Base-by-base conservation (phyloP, 1,140 invertebrate species). In the Brachionus sp. region DNA sequence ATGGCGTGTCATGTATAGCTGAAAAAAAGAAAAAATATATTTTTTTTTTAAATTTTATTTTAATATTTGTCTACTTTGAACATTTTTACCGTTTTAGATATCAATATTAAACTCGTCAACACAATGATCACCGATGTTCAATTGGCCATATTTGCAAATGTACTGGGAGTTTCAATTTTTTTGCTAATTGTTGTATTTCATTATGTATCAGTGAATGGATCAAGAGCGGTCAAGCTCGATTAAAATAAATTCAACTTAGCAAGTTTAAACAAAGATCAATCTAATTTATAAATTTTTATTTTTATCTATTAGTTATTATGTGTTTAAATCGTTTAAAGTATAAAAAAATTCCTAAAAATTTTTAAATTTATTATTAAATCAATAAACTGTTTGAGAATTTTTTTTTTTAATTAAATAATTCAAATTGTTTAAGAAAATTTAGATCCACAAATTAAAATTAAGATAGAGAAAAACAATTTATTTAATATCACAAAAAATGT, bases 111-210 rank as follows among this genome's bases (percentile, higher is more conserved):
- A 77, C 13, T 77, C 73, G 23, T 0, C 25, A 75, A 16, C 83
- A 91, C 91, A 90, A 98, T 98, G 96, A 96, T 98, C 84, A 96
- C 95, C 7, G 96, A 98, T 86, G 92, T 98, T 10, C 96, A 98
- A 88, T 90, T 98, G 84, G 95, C 95, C 0, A 92, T 98, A 70
- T 97, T 98, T 90, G 95, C 95, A 85, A 98, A 98, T 89, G 92
- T 97, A 84, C 90, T 98, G 75, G 96, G 97, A 84, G 95, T 98
- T 0, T 93, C 93, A 0, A 90, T 98, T 13, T 98, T 98, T 88
- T 91, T 98, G 25, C 88, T 98, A 77, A 96, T 98, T 0, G 95
- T 98, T 39, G 89, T 98, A 0, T 98, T 97, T 86, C 97, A 98
- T 86, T 98, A 98, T 88, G 95, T 98, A n/a, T 93, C 93, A 86